Conservation (phyloP, 2,113 vertebrate genomes). For the Limnothrissa miodon region DNA sequence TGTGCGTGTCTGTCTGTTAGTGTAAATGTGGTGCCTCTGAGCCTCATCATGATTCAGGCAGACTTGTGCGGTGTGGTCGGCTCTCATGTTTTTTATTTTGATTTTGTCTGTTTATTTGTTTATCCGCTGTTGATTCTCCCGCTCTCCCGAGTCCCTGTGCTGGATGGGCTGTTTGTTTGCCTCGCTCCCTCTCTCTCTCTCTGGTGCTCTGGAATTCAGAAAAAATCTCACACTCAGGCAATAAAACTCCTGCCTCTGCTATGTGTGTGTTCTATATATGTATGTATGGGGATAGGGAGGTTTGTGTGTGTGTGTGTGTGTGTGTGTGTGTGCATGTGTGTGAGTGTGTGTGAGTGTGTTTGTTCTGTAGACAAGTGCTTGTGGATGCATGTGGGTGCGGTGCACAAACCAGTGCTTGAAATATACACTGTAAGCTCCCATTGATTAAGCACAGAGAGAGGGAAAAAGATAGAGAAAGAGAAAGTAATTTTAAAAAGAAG, state of each 20-base stretch:
- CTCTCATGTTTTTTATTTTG: slow-evolving; percentile 29
- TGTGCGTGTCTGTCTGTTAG: not conserved
- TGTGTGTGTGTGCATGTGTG: not conserved
- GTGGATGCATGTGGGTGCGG: not conserved
- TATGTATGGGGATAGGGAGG: too few species aligned
- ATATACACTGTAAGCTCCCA: not conserved
- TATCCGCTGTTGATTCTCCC: slow-evolving; percentile 23
- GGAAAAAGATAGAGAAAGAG: not conserved
- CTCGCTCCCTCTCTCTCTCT: slow-evolving; percentile 28
- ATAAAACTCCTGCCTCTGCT: not conserved
- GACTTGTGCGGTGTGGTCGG: not conserved
- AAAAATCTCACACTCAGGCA: slow-evolving; percentile 7
- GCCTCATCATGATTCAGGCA: slow-evolving; percentile 20
- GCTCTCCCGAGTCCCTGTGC: slow-evolving; percentile 23
- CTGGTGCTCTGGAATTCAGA: slow-evolving; percentile 10
- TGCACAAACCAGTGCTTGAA: not conserved
- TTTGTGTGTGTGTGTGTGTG: not conserved
- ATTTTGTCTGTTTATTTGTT: slow-evolving; percentile 35
- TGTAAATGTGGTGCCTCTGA: not conserved
- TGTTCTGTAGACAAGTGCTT: not conserved
- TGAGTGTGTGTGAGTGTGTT: not conserved
- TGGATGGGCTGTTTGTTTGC: slow-evolving; percentile 31
- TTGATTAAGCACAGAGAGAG: not conserved
- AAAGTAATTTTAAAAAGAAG: too few species aligned
- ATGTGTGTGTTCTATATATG: not conserved